Conservation (phyloP, 2,797 vertebrate species). For the Lithobates sylvaticus region DNA sequence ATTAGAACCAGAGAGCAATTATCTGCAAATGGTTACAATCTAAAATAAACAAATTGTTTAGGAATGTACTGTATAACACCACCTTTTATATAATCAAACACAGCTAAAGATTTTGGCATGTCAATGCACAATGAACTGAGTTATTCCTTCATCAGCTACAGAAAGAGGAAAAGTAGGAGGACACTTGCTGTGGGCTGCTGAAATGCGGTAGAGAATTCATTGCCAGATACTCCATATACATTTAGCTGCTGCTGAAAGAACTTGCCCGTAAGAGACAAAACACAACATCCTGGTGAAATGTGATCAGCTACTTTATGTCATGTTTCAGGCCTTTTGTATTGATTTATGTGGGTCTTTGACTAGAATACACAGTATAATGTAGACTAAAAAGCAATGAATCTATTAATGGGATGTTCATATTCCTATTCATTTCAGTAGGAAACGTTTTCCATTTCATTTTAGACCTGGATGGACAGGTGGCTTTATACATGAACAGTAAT, state of each 20-base stretch:
- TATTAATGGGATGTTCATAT: conserved; percentile 50
- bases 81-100: too few species aligned
- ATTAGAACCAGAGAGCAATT: too few species aligned
- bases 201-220: conserved; percentile 19
- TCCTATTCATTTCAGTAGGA: conserved; percentile 15
- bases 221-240: conserved; percentile 29
- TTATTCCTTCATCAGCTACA: not conserved
- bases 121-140: not conserved
- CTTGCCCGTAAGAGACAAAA: conserved; percentile 6
- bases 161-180: not conserved
- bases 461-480: conserved; percentile 18
- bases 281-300: conserved; percentile 38
- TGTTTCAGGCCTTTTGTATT: conserved; percentile 43
- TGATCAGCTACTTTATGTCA: conserved; percentile 41
- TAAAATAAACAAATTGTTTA: too few species aligned
- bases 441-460: conserved; percentile 23
- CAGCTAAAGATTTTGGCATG: not conserved
- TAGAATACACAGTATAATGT: conserved; percentile 40
- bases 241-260: conserved; percentile 18
- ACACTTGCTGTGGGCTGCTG: not conserved
- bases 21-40: too few species aligned
- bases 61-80: too few species aligned
- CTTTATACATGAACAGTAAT: conserved; percentile 30
- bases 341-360: conserved; percentile 51
- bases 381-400: conserved; percentile 51